Conservation (phyloP, 2,113 vertebrate genomes). For the Stegostoma tigrinum region DNA sequence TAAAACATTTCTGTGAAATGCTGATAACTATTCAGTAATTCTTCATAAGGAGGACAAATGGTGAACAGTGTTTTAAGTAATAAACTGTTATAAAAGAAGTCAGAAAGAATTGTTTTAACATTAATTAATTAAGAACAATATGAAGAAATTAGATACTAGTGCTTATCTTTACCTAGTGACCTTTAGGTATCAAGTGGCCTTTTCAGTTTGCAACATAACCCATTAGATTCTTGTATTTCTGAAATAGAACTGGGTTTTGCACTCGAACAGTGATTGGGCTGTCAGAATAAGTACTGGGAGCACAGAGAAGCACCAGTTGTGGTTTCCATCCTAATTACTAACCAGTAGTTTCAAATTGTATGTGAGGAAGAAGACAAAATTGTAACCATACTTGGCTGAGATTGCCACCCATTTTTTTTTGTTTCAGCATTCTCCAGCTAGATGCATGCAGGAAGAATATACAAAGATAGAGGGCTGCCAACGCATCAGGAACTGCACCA, state of each 20-base stretch:
- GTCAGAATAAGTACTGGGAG: not conserved
- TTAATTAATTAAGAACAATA: not conserved
- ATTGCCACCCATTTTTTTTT: not conserved
- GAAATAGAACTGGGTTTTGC: not conserved
- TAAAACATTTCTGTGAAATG: not conserved
- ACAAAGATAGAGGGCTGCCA: not conserved
- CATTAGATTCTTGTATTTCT: not conserved
- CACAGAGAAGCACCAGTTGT: too few species aligned
- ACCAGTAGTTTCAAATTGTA: not conserved
- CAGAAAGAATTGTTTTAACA: not conserved
- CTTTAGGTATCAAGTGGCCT: not conserved
- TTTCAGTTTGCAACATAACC: not conserved
- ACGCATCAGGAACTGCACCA: not conserved
- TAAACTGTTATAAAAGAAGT: not conserved
- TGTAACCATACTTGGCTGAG: not conserved
- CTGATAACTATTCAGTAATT: not conserved
- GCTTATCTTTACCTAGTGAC: not conserved
- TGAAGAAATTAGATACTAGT: not conserved
- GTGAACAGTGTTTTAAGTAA: not conserved
- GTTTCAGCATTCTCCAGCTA: not conserved
- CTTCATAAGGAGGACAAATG: not conserved
- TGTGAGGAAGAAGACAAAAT: not conserved
- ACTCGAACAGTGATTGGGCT: not conserved
- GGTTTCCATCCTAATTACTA: not conserved
- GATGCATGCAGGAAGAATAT: not conserved